Conservation (phyloP, 1,140 invertebrate genomes). For the Dolichoris vasculosae region DNA sequence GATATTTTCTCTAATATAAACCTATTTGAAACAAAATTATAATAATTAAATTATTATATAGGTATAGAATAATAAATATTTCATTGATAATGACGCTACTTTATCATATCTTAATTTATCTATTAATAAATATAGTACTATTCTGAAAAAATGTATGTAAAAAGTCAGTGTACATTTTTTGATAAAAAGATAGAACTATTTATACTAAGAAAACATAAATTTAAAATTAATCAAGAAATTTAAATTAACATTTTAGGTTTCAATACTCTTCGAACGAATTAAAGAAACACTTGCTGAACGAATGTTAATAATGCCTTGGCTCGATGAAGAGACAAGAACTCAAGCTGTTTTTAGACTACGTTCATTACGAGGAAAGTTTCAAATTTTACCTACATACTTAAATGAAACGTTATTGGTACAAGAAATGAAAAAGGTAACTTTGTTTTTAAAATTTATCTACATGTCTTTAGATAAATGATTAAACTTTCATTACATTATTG, state of each 20-base stretch:
- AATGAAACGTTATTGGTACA: conserved; percentile 67
- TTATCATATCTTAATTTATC: no score
- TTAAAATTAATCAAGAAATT: background rate
- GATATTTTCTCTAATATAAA: no score
- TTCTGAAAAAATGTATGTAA: no score
- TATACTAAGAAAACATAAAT: background rate
- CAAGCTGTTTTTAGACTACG: conserved; percentile 77
- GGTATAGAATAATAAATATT: no score
- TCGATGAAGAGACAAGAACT: conserved; percentile 77
- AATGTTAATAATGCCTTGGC: conserved; percentile 78
- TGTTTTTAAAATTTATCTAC: background rate
- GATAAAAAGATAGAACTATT: background rate
- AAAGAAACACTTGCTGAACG: conserved; percentile 77
- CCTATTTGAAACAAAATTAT: no score
- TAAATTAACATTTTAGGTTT: conserved; percentile 55
- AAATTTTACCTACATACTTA: conserved; percentile 72
- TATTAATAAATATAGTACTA: no score
- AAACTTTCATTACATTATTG: background rate
- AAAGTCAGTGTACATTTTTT: no score
- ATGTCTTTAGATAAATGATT: background rate
- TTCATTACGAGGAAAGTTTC: conserved; percentile 76
- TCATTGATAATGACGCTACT: no score
- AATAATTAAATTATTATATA: no score
- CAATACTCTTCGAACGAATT: conserved; percentile 76
- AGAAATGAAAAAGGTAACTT: conserved; percentile 65